Conservation (phyloP, 2,888 invertebrate species). For the Agrochola litura region DNA sequence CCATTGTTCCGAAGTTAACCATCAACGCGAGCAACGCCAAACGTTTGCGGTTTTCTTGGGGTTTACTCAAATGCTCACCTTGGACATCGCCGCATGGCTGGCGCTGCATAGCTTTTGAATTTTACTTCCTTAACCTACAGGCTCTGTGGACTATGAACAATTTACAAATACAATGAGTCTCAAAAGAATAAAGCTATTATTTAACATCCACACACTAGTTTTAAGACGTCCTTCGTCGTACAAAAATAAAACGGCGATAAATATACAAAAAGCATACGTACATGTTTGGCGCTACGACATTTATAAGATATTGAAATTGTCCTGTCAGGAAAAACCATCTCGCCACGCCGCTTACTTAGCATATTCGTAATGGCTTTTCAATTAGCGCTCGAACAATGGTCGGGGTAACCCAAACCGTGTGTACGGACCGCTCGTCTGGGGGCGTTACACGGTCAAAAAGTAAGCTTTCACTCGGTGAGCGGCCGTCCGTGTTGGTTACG, state of each 20-base stretch:
- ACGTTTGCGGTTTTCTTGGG: conserved; percentile 70
- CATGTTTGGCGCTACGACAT: conserved; percentile 42
- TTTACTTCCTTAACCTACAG: conserved; percentile 10
- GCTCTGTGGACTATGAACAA: conserved; percentile 4
- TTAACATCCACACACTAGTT: conserved; percentile 24
- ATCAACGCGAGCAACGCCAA: conserved; percentile 25
- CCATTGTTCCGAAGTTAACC: conserved; percentile 65
- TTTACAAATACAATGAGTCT: neutral
- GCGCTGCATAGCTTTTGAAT: conserved; percentile 16
- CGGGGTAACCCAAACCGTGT: conserved; percentile 75
- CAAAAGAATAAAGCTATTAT: neutral
- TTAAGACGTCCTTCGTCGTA: conserved; percentile 20
- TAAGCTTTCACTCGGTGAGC: conserved; percentile 80
- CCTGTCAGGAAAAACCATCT: conserved; percentile 68
- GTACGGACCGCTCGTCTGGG: conserved; percentile 53
- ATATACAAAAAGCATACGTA: conserved; percentile 54
- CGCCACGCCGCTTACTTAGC: conserved; percentile 60
- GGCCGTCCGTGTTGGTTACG: conserved; percentile 70
- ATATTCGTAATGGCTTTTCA: conserved; percentile 69
- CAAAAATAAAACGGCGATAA: conserved; percentile 46
- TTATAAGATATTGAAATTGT: conserved; percentile 59
- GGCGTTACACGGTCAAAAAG: conserved; percentile 64
- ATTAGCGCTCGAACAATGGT: conserved; percentile 67
- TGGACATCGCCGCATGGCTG: conserved; percentile 6
- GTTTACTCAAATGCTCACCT: conserved; percentile 44